Percentiles rank a stretch among this genome's conserved stretches.
These are phyloP conservation scores for Mesocricetus auratus DNA, from an alignment of 2,113 vertebrate species.

Conservation along the genomic window DNA sequence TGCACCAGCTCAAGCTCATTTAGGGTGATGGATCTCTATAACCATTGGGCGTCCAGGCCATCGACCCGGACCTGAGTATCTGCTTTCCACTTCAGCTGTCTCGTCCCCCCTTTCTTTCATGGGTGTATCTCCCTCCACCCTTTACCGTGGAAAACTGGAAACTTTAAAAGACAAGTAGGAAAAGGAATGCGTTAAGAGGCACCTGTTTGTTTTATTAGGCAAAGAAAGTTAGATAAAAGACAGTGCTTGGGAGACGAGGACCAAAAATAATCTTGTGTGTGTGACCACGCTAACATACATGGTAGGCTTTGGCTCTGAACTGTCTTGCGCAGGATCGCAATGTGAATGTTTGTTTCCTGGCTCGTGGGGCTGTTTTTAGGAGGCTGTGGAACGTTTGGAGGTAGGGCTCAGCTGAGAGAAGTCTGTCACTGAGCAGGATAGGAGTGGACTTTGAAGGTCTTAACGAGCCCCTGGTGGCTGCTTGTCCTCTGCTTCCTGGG, in stretches of 20 bases:
- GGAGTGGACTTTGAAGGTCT: not conserved
- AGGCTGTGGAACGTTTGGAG: not conserved
- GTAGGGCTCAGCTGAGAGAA: too few relatives aligned
- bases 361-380: not conserved
- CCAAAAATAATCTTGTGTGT: not conserved
- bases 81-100: not conserved
- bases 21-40: not conserved
- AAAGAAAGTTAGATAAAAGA: not conserved
- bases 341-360: not conserved
- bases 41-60: not conserved
- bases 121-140: not conserved
- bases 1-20: not conserved
- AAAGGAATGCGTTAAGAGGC: not conserved
- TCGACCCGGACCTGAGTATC: too few relatives aligned
- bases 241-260: not conserved
- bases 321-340: not conserved
- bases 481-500: not conserved
- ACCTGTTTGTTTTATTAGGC: not conserved
- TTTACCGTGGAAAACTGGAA: not conserved
- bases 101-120: not conserved
- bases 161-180: not conserved
- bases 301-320: not conserved
- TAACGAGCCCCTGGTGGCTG: not conserved
- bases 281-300: not conserved
- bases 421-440: not conserved